Conservation (phyloP, 2,797 vertebrate species). For the Lycodopsis pacificus region DNA sequence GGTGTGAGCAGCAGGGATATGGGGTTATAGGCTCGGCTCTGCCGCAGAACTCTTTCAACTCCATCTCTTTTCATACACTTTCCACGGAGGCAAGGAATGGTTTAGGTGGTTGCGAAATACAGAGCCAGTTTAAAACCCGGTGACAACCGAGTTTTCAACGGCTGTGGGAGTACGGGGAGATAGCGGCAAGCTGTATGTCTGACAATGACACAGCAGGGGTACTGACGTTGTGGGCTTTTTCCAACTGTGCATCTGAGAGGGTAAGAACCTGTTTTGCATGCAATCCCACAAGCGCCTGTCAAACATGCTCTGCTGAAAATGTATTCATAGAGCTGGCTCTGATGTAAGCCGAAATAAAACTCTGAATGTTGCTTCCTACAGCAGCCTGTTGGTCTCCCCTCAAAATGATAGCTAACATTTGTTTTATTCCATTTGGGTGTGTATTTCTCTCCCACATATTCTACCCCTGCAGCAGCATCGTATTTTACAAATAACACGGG, state of each 20-base stretch:
- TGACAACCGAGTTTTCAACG: slow-evolving; percentile 18
- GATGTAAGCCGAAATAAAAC: slow-evolving; percentile 33
- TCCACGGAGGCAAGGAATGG: not conserved
- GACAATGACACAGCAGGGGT: slow-evolving; percentile 48
- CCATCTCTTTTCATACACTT: slow-evolving; percentile 30
- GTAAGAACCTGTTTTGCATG: slow-evolving; percentile 20
- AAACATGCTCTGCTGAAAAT: slow-evolving; percentile 23
- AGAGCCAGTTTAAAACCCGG: slow-evolving; percentile 15
- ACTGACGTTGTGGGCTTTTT: slow-evolving; percentile 14
- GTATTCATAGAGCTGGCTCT: slow-evolving; percentile 37
- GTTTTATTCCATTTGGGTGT: slow-evolving; percentile 8
- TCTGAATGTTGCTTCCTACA: slow-evolving; percentile 13
- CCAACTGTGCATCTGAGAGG: slow-evolving; percentile 12
- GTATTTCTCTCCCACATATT: slow-evolving; percentile 12
- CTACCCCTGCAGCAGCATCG: not conserved
- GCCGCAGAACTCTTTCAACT: slow-evolving; percentile 35
- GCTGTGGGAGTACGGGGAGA: slow-evolving; percentile 3
- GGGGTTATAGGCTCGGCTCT: slow-evolving; percentile 26
- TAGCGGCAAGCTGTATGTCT: slow-evolving; percentile 21
- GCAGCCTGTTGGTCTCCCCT: slow-evolving; percentile 21
- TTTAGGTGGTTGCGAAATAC: slow-evolving; percentile 17
- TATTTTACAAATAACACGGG: not conserved
- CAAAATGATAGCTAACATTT: slow-evolving; percentile 1
- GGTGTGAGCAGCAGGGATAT: slow-evolving; percentile 33
- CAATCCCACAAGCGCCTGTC: slow-evolving; percentile 39